phyloP scores from a whole-genome alignment of 1,140 invertebrate species.

The Brachionus paranguensis region DNA sequence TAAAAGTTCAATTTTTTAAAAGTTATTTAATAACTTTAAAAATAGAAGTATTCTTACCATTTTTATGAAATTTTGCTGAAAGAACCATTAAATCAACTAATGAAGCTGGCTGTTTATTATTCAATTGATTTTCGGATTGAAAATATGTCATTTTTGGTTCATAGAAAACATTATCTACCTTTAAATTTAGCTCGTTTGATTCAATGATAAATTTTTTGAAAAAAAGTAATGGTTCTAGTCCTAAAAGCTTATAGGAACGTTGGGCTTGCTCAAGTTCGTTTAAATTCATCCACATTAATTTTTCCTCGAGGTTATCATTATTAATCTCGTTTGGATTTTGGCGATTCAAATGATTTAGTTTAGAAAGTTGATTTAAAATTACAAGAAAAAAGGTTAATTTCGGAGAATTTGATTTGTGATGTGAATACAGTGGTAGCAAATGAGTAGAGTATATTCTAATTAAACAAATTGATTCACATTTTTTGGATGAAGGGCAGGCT shows the following conservation, averaged over 20 bases:
- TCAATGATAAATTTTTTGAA: slow-evolving; percentile 32
- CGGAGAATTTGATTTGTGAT: not conserved
- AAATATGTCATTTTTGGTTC: slow-evolving; percentile 43
- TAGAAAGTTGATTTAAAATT: not conserved
- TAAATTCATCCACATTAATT: not conserved
- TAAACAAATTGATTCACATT: not conserved
- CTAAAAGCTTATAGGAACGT: not conserved
- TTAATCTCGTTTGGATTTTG: slow-evolving; percentile 14
- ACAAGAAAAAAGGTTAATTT: not conserved
- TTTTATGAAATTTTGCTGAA: slow-evolving; percentile 47
- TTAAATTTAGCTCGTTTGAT: slow-evolving; percentile 39
- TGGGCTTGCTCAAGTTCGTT: not conserved
- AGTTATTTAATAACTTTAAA: not conserved
- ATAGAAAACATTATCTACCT: slow-evolving; percentile 44
- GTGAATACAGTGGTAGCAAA: not conserved
- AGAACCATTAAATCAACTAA: slow-evolving; percentile 49
- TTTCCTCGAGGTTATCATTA: not conserved
- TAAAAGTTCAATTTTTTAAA: no score
- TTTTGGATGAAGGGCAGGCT: not conserved
- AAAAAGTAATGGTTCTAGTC: not conserved
- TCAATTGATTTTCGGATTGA: not conserved
- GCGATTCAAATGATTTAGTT: not conserved
- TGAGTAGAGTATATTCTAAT: not conserved
- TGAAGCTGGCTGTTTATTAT: slow-evolving; percentile 2
- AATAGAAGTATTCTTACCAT: slow-evolving; percentile 36